Conservation (phyloP, 1,140 invertebrate genomes). For the Lanistes nyassanus region DNA sequence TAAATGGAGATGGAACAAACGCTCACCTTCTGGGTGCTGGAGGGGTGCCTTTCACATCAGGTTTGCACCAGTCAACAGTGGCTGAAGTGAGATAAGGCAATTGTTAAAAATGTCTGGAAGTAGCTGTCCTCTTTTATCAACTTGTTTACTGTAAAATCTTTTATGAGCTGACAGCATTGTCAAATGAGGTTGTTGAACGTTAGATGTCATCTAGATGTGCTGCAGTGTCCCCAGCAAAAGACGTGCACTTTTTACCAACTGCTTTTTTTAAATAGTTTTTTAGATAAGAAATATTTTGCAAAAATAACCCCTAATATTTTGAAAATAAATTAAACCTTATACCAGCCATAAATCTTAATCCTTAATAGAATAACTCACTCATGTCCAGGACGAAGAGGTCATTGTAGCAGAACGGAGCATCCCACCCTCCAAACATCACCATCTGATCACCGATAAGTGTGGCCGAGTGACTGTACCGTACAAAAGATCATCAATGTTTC, state of each 20-base stretch:
- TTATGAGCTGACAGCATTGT: too few relatives aligned
- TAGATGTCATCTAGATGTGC: too few relatives aligned
- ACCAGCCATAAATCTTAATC: too few relatives aligned
- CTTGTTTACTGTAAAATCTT: not conserved
- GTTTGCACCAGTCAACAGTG: constrained; percentile 62
- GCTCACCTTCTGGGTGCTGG: constrained; percentile 62
- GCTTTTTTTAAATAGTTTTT: too few relatives aligned
- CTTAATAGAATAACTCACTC: constrained; percentile 45
- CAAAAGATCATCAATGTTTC: too few relatives aligned
- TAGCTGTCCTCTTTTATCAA: not conserved
- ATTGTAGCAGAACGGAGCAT: constrained; percentile 61
- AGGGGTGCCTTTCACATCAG: constrained; percentile 55
- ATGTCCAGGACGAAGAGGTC: constrained; percentile 62
- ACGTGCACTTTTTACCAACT: too few relatives aligned
- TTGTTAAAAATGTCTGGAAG: not conserved
- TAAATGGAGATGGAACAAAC: not conserved
- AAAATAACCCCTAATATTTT: too few relatives aligned
- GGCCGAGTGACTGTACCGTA: constrained; percentile 63
- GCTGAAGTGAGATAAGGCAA: constrained; percentile 41
- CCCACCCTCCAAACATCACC: constrained; percentile 66
- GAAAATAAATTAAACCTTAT: too few relatives aligned
- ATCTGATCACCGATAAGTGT: constrained; percentile 60
- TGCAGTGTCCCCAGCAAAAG: too few relatives aligned
- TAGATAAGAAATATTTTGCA: too few relatives aligned
- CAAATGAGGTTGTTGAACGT: too few relatives aligned